Percentiles rank a stretch among this genome's conserved stretches.
phyloP scores from a whole-genome alignment of 2,888 invertebrate genomes.

The Nezara viridula region DNA sequence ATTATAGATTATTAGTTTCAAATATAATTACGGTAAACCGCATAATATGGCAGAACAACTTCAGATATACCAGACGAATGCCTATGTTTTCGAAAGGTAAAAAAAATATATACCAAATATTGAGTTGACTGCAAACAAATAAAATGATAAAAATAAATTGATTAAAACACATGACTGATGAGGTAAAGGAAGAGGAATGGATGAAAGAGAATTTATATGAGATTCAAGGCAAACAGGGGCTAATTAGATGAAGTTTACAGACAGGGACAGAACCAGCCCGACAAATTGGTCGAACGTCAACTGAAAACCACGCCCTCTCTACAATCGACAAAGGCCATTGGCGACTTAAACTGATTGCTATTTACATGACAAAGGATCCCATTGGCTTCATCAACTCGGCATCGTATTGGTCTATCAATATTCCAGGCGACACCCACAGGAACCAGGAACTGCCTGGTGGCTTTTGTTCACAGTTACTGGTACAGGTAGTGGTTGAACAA shows the following conservation, averaged over 20 bases:
- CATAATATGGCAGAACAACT: too few relatives aligned
- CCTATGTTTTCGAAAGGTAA: too few relatives aligned
- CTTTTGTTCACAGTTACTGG: background rate
- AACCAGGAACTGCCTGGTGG: background rate
- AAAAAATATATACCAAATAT: too few relatives aligned
- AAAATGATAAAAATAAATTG: background rate
- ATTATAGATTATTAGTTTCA: too few relatives aligned
- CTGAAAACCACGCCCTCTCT: slow-evolving; percentile 8
- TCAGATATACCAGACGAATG: too few relatives aligned
- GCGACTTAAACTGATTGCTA: slow-evolving; percentile 55
- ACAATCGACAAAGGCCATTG: slow-evolving; percentile 22
- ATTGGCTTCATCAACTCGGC: background rate
- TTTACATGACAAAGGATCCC: slow-evolving; percentile 44
- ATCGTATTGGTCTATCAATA: slow-evolving; percentile 11
- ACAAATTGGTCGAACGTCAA: background rate
- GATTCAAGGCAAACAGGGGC: background rate
- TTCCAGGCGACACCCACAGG: slow-evolving; percentile 12
- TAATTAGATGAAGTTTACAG: slow-evolving; percentile 24
- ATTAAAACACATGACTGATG: background rate
- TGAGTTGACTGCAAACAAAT: too few relatives aligned
- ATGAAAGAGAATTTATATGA: background rate
- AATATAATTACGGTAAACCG: too few relatives aligned
- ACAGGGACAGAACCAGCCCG: background rate
- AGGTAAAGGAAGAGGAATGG: background rate
- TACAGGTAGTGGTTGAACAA: background rate